Base-by-base conservation (phyloP, 2,888 invertebrate genomes). In the Lasioglossum malachurum region DNA sequence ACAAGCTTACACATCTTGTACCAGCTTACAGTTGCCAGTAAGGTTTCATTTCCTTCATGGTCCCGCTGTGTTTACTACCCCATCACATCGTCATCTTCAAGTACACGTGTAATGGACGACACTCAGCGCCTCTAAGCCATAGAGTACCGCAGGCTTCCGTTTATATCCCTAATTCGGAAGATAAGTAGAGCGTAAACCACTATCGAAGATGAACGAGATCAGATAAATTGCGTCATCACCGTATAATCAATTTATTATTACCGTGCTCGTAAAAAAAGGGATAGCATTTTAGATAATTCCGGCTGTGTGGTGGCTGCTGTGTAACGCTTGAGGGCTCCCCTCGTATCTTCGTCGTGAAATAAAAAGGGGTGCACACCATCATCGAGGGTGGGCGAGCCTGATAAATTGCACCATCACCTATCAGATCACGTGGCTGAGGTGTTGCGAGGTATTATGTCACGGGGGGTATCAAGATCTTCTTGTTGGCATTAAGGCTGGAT, bases 41-140 rank as follows among this genome's bases (percentile, higher is more conserved):
- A 60, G 64, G 27, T 64, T 64, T 64, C 64, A 64, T 64, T 31
- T 64, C 64, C 64, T 31, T 31, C 14, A 31, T 31, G 64, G 64
- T 27, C 27, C 67, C 19, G 19, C 67, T 35, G 67, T 38, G 67
- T 69, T 69, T 69, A 38, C 67, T 69, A 23, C 19, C 35, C 10
- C 35, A 69, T 69, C 35, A 19, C 67, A 35, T 69, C 67, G 35
- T 69, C 19, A 69, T 38, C 67, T 69, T 38, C 67, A 19, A 69
- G 57, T 57, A 41, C 74, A 38, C 53, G 64, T 64, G 64, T 64
- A 31, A 49, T 35, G 74, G 46, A 74, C 74, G 35, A 53, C 23
- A 23, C n/a, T 31, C 16, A 38, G 2, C 75, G 57, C 14, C 4
- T 38, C 57, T 27, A 35, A 35, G 64, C 64, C 64, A 16, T 31